Base-by-base conservation (phyloP, 2,888 invertebrate genomes). In the Disparrhopalites patrizii region DNA sequence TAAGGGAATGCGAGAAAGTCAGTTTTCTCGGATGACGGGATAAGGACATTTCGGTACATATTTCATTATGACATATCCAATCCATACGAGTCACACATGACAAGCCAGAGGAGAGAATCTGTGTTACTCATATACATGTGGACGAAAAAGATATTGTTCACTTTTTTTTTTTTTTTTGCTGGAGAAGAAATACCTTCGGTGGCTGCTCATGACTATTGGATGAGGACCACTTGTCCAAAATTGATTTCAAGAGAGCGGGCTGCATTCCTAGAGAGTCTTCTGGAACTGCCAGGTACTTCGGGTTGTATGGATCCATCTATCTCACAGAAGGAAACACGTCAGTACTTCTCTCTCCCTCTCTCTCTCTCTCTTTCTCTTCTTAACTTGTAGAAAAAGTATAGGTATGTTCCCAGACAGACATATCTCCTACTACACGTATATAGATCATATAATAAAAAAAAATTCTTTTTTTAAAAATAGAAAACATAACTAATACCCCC, bases 251-350 rank as follows among this genome's bases (percentile, higher is more conserved):
- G 20, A 81, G 77, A 58, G 83, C 82, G 0, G 90, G 87, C 31
- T 84, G 80, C 66, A 90, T 80, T 0, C 91, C 91, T 58, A 83
- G 76, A 20, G 84, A 82, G 75, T 91, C 91, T 77, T 88, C 87
- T 10, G 85, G 83, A 13, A 90, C 82, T n/a, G 84, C 81, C 27
- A 90, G 78, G 27, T 88, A 79, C 71, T 86, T 85, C 1, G 87
- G 84, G 13, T 83, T 79, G 76, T 86, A 85, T 0, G 90, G 88
- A 75, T 84, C 84, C 33, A 90, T 79, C 90, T 91, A 64, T 56
- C 8, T 23, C 36, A 52, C n/a, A 51, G 25, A 25, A 62, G n/a
- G 28, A 38, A 55, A 55, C 52, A 54, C 28, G 38, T 36, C 62
- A 62, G 31, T 40, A 55, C 43, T 43, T 63, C 31, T 43, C n/a